Evolutionary conservation across 2,113 vertebrate species (phyloP), one percentile per base, ranked within the genome.

Genomic region (Nothobranchius kuhntae): DNA sequence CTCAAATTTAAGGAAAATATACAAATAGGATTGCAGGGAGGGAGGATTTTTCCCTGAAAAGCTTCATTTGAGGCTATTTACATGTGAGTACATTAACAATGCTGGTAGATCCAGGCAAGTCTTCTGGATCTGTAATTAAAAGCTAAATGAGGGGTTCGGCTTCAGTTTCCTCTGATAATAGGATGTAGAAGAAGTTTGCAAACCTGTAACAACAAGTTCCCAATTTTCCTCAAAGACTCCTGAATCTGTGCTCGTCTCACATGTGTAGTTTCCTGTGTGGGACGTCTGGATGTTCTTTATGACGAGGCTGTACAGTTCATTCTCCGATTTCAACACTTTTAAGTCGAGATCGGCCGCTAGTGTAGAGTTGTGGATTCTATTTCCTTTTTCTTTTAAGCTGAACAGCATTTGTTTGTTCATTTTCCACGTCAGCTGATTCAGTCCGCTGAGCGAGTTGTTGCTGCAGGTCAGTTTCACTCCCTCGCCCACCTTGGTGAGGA

Each of bases 261-360:
- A 89, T 11, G 68, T 85, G 64, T 86, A 89, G 73, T 78, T 87
- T 50, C 86, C 87, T 13, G 30, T 11, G 9, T 87, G 79, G n/a
- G 1, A 57, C n/a, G 0, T 15, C 35, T 67, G 57, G 17, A 6
- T 73, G 1, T 2, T 61, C 7, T 65, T 15, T 58, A 87, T 77
- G 54, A 63, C n/a, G 15, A 89, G 68, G 3, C 40, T 13, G 0
- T 70, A 76, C 8, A 6, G 2, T 2, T 56, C 0, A 1, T 13
- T 47, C 11, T 50, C 12, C 2, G 8, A 62, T 0, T 2, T 1
- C 2, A 59, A 65, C 7, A 81, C 64, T 0, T n/a, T 45, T 1
- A 82, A 1, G 4, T 45, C 52, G 2, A 75, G 61, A 1, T 0
- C 6, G 2, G 0, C 0, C 24, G 46, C 45, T 9, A 12, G 0